Conservation (phyloP, 2,113 vertebrate genomes). For the Lagopus muta region DNA sequence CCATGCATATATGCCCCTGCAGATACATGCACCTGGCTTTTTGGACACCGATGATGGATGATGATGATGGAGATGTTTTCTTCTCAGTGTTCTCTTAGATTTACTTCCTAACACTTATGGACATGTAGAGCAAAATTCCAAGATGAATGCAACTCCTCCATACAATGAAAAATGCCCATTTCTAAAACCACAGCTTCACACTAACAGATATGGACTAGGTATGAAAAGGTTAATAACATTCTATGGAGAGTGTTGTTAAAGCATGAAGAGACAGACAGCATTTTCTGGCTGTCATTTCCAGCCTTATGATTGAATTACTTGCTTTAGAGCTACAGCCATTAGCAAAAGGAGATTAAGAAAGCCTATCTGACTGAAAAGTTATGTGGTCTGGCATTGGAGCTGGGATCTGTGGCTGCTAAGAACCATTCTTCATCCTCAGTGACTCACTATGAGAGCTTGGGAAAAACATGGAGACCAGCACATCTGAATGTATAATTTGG, state of each 20-base stretch:
- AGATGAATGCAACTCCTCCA: background rate
- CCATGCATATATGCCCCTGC: background rate
- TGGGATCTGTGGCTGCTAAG: background rate
- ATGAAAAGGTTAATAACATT: constrained; percentile 4
- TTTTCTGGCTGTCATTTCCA: constrained; percentile 18
- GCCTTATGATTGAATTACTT: constrained; percentile 18
- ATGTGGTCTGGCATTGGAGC: background rate
- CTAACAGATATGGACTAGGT: accelerated
- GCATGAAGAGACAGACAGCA: background rate
- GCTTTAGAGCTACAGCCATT: background rate
- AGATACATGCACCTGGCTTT: background rate
- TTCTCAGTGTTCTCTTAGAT: background rate
- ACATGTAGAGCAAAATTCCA: background rate
- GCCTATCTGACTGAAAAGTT: background rate
- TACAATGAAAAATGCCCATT: background rate
- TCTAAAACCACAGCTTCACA: background rate
- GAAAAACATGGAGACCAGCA: background rate
- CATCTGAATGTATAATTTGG: background rate
- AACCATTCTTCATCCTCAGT: background rate
- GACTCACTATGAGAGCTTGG: background rate
- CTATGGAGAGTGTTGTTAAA: background rate
- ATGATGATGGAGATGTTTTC: background rate
- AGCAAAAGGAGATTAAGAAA: constrained; percentile 40
- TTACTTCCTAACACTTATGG: background rate
- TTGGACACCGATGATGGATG: background rate